Conservation (phyloP, 2,888 invertebrate species). For the Drosophila histrio region DNA sequence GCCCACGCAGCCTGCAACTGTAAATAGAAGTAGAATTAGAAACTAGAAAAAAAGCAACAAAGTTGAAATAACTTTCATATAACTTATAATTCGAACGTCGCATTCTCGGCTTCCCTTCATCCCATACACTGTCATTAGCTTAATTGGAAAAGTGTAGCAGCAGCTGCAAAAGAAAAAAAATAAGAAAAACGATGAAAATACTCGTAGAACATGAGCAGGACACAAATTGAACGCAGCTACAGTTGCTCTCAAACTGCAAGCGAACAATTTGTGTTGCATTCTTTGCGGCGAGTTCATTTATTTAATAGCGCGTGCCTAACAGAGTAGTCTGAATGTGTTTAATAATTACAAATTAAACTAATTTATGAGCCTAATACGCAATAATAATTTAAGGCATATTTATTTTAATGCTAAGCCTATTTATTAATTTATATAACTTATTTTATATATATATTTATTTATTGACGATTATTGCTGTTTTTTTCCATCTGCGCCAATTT, state of each 20-base stretch:
- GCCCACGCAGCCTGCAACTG: conserved; percentile 48
- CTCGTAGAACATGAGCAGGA: conserved; percentile 5
- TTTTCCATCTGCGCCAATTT: conserved; percentile 28
- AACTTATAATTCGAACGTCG: conserved; percentile 34
- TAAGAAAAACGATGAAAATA: not conserved
- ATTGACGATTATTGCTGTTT: conserved; percentile 45
- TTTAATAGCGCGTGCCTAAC: conserved; percentile 19
- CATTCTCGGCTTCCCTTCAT: conserved; percentile 30
- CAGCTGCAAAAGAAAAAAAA: conserved; percentile 3
- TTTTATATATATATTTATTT: conserved; percentile 23
- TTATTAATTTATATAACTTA: conserved; percentile 68
- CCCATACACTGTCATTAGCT: conserved; percentile 51
- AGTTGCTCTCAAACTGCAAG: conserved; percentile 41
- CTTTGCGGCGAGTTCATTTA: conserved; percentile 27
- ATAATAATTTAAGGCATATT: conserved; percentile 64
- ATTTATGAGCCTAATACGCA: conserved; percentile 50
- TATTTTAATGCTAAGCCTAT: conserved; percentile 68
- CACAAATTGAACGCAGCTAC: conserved; percentile 12
- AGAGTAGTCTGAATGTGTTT: conserved; percentile 77
- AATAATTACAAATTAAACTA: conserved; percentile 31
- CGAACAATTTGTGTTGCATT: conserved; percentile 34
- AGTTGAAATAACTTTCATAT: conserved; percentile 40
- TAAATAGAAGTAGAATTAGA: conserved; percentile 73
- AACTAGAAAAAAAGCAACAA: conserved; percentile 24
- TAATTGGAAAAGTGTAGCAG: conserved; percentile 50